These are phyloP conservation scores for Pocillopora verrucosa DNA, from an alignment of 64 coral and sea anemone species.

Conservation along the genomic window DNA sequence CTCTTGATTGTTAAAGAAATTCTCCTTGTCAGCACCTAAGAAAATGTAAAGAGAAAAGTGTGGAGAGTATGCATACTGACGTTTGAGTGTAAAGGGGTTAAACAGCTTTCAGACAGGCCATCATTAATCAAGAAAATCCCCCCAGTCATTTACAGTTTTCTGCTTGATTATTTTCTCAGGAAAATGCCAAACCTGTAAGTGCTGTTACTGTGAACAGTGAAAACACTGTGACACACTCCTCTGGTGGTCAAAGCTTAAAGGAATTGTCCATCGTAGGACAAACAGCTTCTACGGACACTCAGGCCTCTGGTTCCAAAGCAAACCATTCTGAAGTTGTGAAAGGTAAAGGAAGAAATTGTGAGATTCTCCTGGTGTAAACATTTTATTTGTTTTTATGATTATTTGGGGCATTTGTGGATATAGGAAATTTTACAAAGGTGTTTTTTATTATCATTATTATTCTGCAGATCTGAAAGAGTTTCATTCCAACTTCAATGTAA, in stretches of 20 bases:
- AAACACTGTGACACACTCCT: background rate
- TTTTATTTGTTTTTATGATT: background rate
- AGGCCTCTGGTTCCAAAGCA: background rate
- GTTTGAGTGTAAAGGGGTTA: no score
- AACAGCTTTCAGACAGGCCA: no score
- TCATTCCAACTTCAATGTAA: background rate
- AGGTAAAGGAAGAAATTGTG: background rate
- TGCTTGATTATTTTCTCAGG: background rate
- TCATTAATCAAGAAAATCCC: no score
- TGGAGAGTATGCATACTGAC: no score
- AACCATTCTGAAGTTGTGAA: background rate
- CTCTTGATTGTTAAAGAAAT: no score
- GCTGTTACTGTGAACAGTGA: background rate
- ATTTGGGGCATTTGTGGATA: background rate
- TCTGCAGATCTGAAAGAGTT: constrained; percentile 5
- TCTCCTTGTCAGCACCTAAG: no score
- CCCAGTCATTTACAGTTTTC: background rate
- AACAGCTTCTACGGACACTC: background rate
- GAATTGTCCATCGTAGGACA: background rate
- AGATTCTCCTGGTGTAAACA: background rate
- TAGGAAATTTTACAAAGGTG: no score
- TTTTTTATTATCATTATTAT: background rate
- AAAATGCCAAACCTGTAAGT: background rate
- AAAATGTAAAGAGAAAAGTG: no score
- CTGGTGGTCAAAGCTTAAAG: background rate